Evolutionary conservation across 1,140 invertebrate genomes (phyloP).

Genomic region (Prorops nasuta): DNA sequence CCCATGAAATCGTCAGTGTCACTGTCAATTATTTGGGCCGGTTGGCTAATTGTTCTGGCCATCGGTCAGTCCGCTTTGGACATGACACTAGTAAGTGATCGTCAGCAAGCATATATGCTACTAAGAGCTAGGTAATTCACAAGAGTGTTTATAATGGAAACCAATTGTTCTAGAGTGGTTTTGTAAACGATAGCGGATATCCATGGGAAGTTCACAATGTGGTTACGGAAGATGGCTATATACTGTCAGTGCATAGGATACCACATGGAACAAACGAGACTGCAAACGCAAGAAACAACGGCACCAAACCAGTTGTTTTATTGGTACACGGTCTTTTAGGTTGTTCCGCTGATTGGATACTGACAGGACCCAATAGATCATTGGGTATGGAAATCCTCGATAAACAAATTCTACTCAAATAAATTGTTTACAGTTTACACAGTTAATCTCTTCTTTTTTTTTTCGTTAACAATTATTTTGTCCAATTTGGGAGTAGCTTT

Average conservation of each 20-base stretch:
- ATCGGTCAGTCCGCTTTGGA: too few species aligned
- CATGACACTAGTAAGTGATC: too few species aligned
- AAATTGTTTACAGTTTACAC: not conserved
- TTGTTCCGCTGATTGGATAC: slow-evolving; percentile 72
- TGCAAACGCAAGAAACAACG: not conserved
- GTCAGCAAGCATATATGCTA: too few species aligned
- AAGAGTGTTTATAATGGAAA: too few species aligned
- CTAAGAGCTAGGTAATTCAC: too few species aligned
- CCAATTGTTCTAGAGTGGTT: slow-evolving; percentile 10
- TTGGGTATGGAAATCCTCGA: too few species aligned
- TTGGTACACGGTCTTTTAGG: slow-evolving; percentile 75
- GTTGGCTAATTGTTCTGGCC: too few species aligned
- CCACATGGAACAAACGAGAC: not conserved
- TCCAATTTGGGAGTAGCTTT: slow-evolving; percentile 10
- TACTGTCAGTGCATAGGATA: slow-evolving; percentile 14
- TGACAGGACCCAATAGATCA: slow-evolving; percentile 61
- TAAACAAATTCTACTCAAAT: not conserved
- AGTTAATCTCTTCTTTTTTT: too few species aligned
- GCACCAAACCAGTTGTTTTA: slow-evolving; percentile 54
- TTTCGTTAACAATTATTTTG: too few species aligned
- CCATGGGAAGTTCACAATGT: slow-evolving; percentile 11
- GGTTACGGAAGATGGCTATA: slow-evolving; percentile 12
- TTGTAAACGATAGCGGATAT: slow-evolving; percentile 1
- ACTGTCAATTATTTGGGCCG: too few species aligned
- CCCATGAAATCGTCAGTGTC: too few species aligned